Evolutionary conservation across 2,888 invertebrate genomes (phyloP), one percentile per base, ranked within the genome.

Genomic region (Drosophila leonis): DNA sequence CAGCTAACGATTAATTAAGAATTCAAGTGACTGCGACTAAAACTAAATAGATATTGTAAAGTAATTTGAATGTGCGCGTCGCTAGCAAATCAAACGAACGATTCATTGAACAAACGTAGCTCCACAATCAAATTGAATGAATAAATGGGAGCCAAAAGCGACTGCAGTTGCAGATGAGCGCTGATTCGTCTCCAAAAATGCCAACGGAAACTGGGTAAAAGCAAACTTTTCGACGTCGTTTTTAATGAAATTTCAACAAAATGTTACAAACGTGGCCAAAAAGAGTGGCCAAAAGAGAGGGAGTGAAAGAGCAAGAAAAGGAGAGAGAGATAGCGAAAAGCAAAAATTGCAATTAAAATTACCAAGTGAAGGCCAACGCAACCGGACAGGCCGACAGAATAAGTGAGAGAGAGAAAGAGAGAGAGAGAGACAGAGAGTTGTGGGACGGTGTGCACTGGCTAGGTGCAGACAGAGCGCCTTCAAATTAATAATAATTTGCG

Each of bases 191-290:
- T 65, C 65, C 29, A 20, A 42, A 63, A 64, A 70, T 65, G 44
- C 29, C 52, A 76, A 69, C 51, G 72, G 55, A 69, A 72, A 60
- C 48, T 51, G 68, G 59, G 41, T 70, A 59, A 80, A 78, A 70
- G 82, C 75, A 83, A 89, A 86, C 88, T 86, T 86, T 83, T 76
- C 72, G 59, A 76, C 74, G 85, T 87, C 72, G 80, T 65, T 89
- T 86, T 86, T 87, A 86, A 86, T 89, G 86, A 86, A 86, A 84
- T 89, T 87, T 80, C 77, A 89, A 87, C 89, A 87, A 88, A 86
- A 83, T 83, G 82, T 73, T 74, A 82, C 74, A 82, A 82, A 73
- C 86, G 80, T 73, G 75, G 67, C 66, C 46, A 60, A 67, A 51
- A 66, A 60, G 20, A 65, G 55, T 62, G 51, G 56, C 55, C 24